Base-by-base conservation (phyloP, 2,797 vertebrate species). In the Tokudaia tokunoshimensis region DNA sequence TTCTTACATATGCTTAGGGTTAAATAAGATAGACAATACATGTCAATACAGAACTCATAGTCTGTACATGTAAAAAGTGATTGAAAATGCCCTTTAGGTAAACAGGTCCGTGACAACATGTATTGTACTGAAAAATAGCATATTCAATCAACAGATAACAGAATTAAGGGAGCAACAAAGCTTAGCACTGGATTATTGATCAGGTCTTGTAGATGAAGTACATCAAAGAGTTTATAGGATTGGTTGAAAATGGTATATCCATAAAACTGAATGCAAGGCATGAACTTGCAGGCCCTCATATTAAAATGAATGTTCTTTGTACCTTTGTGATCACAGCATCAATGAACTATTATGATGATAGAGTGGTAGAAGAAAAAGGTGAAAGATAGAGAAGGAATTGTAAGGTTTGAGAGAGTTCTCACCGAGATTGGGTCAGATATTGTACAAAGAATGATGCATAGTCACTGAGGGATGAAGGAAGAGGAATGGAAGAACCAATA, bases 51-150 rank as follows among this genome's bases (percentile, higher is more conserved):
- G 12, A n/a, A 78, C 34, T 67, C 83, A 67, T 7, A n/a, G 31
- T 47, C 15, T 63, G 22, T 65, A 31, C 20, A 41, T n/a, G 65
- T 57, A 83, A 34, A 83, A 50, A 63, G 22, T 80, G 12, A 11
- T 59, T 91, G 75, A 31, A 95, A 75, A 41, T 59, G 12, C 88
- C 63, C n/a, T 83, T 86, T 93, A 63, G 31, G 20, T 67, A 70
- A 88, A 31, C 20, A 52, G 74, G 9, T 70, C 47, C 37, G 87
- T 37, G 44, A 47, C 34, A 61, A 78, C 13, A 14, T 70, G 9
- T 41, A 14, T 44, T 91, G 50, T 7, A 22, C 10, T 57, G 10
- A 63, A n/a, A 75, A 70, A 7, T 26, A 86, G 31, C 29, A 79
- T 41, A 63, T 47, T 47, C 14, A 31, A 52, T 63, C 24, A 92